Percentiles rank a stretch among this genome's conserved stretches.
These are phyloP conservation scores for Chromis chromis DNA, from an alignment of 2,797 vertebrate genomes.

Conservation along the genomic window DNA sequence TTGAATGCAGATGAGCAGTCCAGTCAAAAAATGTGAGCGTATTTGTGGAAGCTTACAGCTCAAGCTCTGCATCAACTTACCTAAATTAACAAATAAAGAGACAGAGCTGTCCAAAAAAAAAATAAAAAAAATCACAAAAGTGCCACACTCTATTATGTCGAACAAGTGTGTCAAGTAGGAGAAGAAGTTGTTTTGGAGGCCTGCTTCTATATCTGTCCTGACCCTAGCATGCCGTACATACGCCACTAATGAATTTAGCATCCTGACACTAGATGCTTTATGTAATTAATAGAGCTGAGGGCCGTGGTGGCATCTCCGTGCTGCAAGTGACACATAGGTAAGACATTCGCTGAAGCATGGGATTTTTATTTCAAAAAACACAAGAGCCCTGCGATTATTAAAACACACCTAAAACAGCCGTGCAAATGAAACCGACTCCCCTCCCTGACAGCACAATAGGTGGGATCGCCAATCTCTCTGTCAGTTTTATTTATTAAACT, in stretches of 20 bases:
- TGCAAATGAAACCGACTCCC: conserved; percentile 32
- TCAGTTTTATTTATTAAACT: conserved; percentile 34
- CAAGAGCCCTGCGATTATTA: conserved; percentile 54
- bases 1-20: conserved; percentile 11
- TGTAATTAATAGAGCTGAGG: conserved; percentile 81
- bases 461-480: conserved; percentile 20
- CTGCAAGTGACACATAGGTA: conserved; percentile 80
- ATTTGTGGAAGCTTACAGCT: background rate
- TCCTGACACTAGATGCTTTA: conserved; percentile 83
- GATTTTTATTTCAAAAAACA: conserved; percentile 73
- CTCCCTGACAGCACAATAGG: conserved; percentile 13
- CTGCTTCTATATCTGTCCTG: conserved; percentile 81
- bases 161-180: conserved; percentile 62
- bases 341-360: conserved; percentile 77
- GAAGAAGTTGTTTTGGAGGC: conserved; percentile 75
- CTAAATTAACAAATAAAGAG: conserved; percentile 4
- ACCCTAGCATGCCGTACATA: conserved; percentile 77
- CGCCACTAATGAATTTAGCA: conserved; percentile 85
- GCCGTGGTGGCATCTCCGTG: conserved; percentile 70
- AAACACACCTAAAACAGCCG: conserved; percentile 46
- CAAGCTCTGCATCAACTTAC: background rate
- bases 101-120: background rate
- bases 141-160: conserved; percentile 45
- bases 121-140: conserved; percentile 4
- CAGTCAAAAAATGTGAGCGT: background rate